Evolutionary conservation across 2,797 vertebrate species (phyloP).

Genomic region (Hippoglossus hippoglossus): DNA sequence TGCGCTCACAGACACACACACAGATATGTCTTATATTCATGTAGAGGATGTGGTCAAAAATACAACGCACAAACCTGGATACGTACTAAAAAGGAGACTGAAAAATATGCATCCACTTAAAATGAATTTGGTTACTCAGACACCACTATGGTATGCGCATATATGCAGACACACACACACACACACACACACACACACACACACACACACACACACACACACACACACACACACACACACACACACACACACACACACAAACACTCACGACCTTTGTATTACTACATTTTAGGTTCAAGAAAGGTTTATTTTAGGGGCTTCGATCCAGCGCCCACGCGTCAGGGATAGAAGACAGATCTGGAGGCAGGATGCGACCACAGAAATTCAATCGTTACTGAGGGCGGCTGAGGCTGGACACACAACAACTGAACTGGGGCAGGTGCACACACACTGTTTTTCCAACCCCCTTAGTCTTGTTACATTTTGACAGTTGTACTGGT

Average conservation of each 20-base stretch:
- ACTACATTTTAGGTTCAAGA: constrained; percentile 47
- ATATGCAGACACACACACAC: not conserved
- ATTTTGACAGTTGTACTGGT: not conserved
- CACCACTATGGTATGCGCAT: not conserved
- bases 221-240: constrained; percentile 6
- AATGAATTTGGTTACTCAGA: constrained; percentile 9
- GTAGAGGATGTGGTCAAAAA: constrained; percentile 2
- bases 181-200: not conserved
- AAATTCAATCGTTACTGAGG: constrained; percentile 53
- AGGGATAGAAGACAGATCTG: constrained; percentile 54
- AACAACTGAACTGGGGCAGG: constrained; percentile 11
- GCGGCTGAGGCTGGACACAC: constrained; percentile 37
- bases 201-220: not conserved
- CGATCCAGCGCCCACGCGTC: constrained; percentile 59
- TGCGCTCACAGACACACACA: not conserved
- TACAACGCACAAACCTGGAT: not conserved
- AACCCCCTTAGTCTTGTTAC: too few relatives aligned
- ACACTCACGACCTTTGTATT: constrained; percentile 11
- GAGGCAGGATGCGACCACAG: constrained; percentile 55
- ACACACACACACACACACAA: too few relatives aligned
- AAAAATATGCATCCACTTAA: constrained; percentile 19
- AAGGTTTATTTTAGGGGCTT: constrained; percentile 54
- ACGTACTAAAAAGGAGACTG: constrained; percentile 10
- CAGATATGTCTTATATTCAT: not conserved
- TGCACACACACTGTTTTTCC: not conserved